Percentiles rank a stretch among this genome's conserved stretches.
These are phyloP conservation scores for Spisula subtruncata DNA, from an alignment of 2,888 invertebrate genomes.

Conservation along the genomic window DNA sequence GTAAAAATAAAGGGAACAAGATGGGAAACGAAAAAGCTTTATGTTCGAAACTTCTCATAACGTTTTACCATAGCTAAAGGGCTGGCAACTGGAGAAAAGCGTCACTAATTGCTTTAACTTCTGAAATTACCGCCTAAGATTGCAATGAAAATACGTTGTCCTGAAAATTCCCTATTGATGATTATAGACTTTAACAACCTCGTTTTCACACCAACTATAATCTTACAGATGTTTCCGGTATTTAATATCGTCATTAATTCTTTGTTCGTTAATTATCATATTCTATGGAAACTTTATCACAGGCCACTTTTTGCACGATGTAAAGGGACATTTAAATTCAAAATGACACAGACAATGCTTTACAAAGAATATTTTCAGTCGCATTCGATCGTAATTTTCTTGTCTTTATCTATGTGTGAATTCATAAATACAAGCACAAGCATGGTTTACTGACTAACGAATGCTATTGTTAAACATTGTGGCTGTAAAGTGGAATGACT, in stretches of 20 bases:
- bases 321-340: not conserved
- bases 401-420: not conserved
- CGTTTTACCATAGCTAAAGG: not conserved
- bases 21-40: not conserved
- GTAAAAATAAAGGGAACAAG: not conserved
- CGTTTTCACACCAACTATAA: not conserved
- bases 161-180: not conserved
- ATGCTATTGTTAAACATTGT: not conserved
- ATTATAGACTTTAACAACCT: slow-evolving; percentile 1
- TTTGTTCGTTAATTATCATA: slow-evolving; percentile 15
- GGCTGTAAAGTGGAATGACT: not conserved
- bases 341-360: not conserved
- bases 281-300: not conserved
- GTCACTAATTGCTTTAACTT: not conserved
- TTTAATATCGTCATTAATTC: slow-evolving; percentile 22
- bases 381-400: not conserved
- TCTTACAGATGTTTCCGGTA: slow-evolving; percentile 14
- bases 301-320: not conserved
- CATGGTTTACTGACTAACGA: not conserved
- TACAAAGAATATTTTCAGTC: not conserved
- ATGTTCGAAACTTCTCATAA: not conserved
- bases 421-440: not conserved
- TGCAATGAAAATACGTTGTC: slow-evolving; percentile 16
- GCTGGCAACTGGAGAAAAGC: not conserved
- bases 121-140: not conserved